These are phyloP conservation scores for Solen grandis DNA, from an alignment of 1,140 invertebrate species.

Conservation along the genomic window DNA sequence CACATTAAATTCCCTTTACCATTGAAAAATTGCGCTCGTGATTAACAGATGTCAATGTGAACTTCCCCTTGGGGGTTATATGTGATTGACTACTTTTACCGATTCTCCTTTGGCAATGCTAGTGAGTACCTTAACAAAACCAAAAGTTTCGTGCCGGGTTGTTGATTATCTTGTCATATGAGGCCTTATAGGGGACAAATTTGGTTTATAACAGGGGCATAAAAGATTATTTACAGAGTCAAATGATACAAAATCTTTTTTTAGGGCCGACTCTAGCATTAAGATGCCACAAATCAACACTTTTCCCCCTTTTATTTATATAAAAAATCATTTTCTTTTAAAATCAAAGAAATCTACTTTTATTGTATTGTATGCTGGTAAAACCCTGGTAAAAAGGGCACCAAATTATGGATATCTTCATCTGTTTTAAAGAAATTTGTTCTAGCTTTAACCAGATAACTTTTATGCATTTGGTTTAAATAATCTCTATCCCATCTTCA, in stretches of 20 bases:
- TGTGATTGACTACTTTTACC: neutral
- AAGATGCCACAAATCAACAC: neutral
- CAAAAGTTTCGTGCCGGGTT: neutral
- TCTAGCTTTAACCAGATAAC: constrained; percentile 22
- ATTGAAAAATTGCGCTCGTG: neutral
- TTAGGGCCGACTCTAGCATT: constrained; percentile 2
- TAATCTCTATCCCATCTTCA: neutral
- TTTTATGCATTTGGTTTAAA: neutral
- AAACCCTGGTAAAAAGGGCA: neutral
- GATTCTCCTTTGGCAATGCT: constrained; percentile 6
- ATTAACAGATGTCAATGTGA: constrained; percentile 5
- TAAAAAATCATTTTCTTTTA: neutral
- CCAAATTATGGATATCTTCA: constrained; percentile 16
- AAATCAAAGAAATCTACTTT: constrained; percentile 2
- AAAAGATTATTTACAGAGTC: constrained; percentile 14
- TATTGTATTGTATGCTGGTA: constrained; percentile 12
- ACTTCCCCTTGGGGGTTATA: neutral
- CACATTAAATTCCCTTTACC: neutral
- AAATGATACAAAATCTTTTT: neutral
- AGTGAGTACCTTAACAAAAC: neutral
- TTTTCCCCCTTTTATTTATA: neutral
- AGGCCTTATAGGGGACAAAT: neutral
- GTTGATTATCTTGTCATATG: neutral
- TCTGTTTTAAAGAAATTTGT: neutral
- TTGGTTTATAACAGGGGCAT: neutral